Base-by-base conservation (phyloP, 2,113 vertebrate genomes). In the Hemichromis elongatus region DNA sequence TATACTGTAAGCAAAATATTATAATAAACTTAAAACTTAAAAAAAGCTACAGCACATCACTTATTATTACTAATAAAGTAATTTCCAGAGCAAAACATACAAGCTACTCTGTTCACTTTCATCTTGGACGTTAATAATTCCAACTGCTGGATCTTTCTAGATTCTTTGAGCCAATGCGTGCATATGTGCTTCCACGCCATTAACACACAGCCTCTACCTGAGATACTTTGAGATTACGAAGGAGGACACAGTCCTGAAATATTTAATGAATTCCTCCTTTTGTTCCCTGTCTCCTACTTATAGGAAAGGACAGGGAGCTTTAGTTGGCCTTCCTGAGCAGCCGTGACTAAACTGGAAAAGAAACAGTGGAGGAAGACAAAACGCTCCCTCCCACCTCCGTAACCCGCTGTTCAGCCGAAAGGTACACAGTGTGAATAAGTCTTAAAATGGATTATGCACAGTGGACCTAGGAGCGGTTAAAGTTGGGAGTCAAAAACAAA, bases 371-470 rank as follows among this genome's bases (percentile, higher is more conserved):
- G 79, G 78, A 85, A 85, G 87, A 85, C 83, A 84, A 89, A 75
- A 87, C 6, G 79, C 73, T 78, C 57, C 79, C 87, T 86, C 83
- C 88, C 86, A 59, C 85, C 84, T 86, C 84, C 2, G 28, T 83
- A 85, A 82, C 84, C 80, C 33, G 7, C 81, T 45, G 88, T 33
- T 90, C 68, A 81, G 85, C 90, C 75, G 3, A 88, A 88, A 91
- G 90, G 75, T 88, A 86, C 78, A 47, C 87, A 82, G 70, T 87
- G 87, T 53, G 85, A 91, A 85, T 87, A 79, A 83, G 86, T 87
- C 89, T 90, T 42, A 75, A 90, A 92, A 92, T 88, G 86, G 88
- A 92, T 93, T 88, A 79, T 84, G 84, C 87, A 88, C 86, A 87
- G 86, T 83, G 89, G 88, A 92, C 90, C 90, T 82, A 47, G 42